These are phyloP conservation scores for Aldabrachelys gigantea DNA, from an alignment of 2,113 vertebrate genomes.

Conservation along the genomic window DNA sequence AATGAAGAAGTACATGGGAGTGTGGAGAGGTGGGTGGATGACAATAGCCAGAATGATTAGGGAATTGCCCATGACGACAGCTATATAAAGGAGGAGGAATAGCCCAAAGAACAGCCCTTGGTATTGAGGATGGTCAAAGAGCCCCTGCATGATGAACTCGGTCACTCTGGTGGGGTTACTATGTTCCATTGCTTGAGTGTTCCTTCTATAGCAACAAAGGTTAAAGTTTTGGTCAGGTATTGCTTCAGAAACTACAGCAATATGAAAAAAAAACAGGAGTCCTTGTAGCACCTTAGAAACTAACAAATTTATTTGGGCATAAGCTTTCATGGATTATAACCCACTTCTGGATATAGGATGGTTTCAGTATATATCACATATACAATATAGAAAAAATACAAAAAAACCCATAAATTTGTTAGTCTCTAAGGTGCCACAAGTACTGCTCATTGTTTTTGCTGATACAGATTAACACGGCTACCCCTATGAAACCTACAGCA, in stretches of 20 bases:
- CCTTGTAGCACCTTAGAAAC: no score
- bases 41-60: conserved; percentile 47
- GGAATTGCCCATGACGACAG: neutral
- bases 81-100: neutral
- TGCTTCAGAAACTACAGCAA: neutral
- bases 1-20: conserved; percentile 59
- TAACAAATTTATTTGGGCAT: no score
- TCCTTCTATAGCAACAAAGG: neutral
- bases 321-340: no score
- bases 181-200: neutral
- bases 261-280: no score
- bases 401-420: no score
- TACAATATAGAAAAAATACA: neutral
- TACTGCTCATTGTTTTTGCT: no score
- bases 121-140: neutral
- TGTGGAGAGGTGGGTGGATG: conserved; percentile 37
- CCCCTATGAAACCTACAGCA: no score
- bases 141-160: neutral
- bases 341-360: neutral
- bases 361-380: neutral
- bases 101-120: neutral
- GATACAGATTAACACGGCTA: no score
- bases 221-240: neutral
- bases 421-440: no score
- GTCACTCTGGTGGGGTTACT: neutral